Evolutionary conservation across 2,888 invertebrate species (phyloP).

Genomic region (Stegana nigrithorax): DNA sequence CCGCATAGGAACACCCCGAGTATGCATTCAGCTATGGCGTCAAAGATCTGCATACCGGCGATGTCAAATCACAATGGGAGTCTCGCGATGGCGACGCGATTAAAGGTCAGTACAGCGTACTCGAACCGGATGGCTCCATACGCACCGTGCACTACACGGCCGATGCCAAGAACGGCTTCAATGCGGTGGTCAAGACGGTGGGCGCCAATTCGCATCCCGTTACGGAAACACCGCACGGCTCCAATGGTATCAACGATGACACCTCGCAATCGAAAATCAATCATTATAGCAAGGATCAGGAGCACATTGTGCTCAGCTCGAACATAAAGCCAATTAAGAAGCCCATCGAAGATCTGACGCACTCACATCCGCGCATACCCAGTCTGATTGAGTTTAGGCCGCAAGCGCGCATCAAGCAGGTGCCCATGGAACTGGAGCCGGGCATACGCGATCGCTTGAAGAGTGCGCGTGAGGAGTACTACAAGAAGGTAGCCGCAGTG

Average conservation of each 20-base stretch:
- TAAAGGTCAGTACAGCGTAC: constrained; percentile 74
- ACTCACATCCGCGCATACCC: constrained; percentile 64
- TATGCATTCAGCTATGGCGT: constrained; percentile 74
- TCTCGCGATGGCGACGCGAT: constrained; percentile 71
- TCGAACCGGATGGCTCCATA: constrained; percentile 76
- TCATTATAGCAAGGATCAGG: constrained; percentile 68
- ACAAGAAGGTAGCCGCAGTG: constrained; percentile 36
- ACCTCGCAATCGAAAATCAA: constrained; percentile 68
- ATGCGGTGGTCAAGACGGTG: constrained; percentile 71
- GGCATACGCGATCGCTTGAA: constrained; percentile 55
- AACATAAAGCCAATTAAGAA: constrained; percentile 61
- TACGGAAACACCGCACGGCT: constrained; percentile 60
- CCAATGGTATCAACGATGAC: constrained; percentile 51
- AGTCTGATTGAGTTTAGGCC: constrained; percentile 65
- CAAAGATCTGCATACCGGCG: constrained; percentile 72
- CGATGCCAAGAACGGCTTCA: constrained; percentile 71
- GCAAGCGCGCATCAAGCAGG: constrained; percentile 63
- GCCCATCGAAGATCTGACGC: constrained; percentile 62
- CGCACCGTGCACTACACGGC: constrained; percentile 73
- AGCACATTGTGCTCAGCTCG: constrained; percentile 67
- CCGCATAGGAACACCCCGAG: constrained; percentile 69
- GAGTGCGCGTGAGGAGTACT: constrained; percentile 56
- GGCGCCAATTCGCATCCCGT: constrained; percentile 68
- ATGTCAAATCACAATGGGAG: constrained; percentile 73
- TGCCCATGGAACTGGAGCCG: constrained; percentile 64